These are phyloP conservation scores for Micromesistius poutassou DNA, from an alignment of 2,797 vertebrate genomes.

Conservation along the genomic window DNA sequence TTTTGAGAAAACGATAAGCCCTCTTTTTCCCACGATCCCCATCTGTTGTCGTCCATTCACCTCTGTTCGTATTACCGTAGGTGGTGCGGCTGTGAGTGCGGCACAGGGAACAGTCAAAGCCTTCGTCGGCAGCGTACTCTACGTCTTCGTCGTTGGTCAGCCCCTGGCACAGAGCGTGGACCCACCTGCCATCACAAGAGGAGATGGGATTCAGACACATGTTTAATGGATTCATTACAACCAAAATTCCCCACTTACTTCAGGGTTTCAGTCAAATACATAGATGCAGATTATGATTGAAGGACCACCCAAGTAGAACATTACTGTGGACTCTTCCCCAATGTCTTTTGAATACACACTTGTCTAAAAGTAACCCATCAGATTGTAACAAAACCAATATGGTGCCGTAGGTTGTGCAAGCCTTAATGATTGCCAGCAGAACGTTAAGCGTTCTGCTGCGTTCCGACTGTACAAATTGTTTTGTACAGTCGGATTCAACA, in stretches of 20 bases:
- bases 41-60: neutral
- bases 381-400: neutral
- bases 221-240: neutral
- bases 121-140: slow-evolving; percentile 84
- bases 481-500: neutral
- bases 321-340: neutral
- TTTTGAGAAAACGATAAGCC: neutral
- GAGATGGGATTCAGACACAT: neutral
- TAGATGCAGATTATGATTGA: neutral
- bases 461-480: no score
- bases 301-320: neutral
- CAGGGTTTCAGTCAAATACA: neutral
- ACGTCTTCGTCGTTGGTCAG: slow-evolving; percentile 88
- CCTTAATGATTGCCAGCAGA: neutral
- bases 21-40: neutral
- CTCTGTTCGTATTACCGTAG: slow-evolving; percentile 66
- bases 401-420: neutral
- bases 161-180: slow-evolving; percentile 90
- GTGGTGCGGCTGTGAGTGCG: slow-evolving; percentile 70
- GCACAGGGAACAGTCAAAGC: slow-evolving; percentile 93
- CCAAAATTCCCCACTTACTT: neutral
- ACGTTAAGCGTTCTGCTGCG: neutral
- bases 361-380: neutral
- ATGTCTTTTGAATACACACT: neutral
- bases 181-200: slow-evolving; percentile 77